Conservation (phyloP, 2,888 invertebrate genomes). For the Phlogophora meticulosa region DNA sequence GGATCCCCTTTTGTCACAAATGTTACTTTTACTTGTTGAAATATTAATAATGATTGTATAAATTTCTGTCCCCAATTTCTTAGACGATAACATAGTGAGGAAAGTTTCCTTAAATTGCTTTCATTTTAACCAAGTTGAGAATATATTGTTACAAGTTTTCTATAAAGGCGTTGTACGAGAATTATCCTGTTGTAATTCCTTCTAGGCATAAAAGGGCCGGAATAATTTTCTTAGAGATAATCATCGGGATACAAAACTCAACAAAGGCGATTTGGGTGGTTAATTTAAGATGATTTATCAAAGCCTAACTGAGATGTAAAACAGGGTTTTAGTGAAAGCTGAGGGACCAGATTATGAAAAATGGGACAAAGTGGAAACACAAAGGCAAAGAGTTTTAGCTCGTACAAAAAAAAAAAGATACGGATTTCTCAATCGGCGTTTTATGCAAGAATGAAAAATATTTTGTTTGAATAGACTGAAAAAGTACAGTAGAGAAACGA, state of each 20-base stretch:
- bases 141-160: slow-evolving; percentile 60
- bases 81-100: slow-evolving; percentile 53
- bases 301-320: slow-evolving; percentile 55
- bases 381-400: slow-evolving; percentile 39
- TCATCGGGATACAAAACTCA: slow-evolving; percentile 34
- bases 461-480: neutral
- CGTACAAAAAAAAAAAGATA: slow-evolving; percentile 12
- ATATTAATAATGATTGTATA: slow-evolving; percentile 63
- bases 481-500: neutral
- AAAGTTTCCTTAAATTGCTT: slow-evolving; percentile 57
- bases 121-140: slow-evolving; percentile 53
- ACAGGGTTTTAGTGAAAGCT: slow-evolving; percentile 45
- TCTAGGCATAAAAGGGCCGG: slow-evolving; percentile 27
- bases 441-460: neutral
- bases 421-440: slow-evolving; percentile 16
- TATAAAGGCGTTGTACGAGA: slow-evolving; percentile 41
- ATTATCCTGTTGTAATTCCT: slow-evolving; percentile 53
- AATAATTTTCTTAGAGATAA: slow-evolving; percentile 50
- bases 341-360: slow-evolving; percentile 45
- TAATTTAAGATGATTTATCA: slow-evolving; percentile 60
- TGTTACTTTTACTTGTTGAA: slow-evolving; percentile 54
- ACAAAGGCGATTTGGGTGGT: slow-evolving; percentile 41
- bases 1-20: slow-evolving; percentile 53
- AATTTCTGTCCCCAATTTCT: slow-evolving; percentile 41
- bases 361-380: slow-evolving; percentile 38